Evolutionary conservation across 2,797 vertebrate species (phyloP).

Genomic region (Lerista edwardsae): DNA sequence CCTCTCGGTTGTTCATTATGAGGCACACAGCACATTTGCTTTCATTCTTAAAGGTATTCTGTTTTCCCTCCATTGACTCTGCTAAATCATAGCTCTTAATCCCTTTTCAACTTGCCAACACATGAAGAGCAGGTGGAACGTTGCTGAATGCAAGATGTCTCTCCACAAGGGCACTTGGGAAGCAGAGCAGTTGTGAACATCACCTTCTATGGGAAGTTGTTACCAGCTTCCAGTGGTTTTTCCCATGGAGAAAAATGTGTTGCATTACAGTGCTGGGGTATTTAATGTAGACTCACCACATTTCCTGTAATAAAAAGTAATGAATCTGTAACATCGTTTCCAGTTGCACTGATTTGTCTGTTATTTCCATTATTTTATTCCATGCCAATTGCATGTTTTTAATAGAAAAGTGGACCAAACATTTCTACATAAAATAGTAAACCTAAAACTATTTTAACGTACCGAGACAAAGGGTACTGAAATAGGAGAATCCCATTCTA

Average conservation of each 20-base stretch:
- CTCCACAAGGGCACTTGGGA: neutral
- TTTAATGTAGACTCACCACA: neutral
- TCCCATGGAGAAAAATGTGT: too few species aligned
- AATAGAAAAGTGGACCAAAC: too few species aligned
- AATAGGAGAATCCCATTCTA: neutral
- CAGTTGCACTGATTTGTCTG: too few species aligned
- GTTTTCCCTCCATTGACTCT: neutral
- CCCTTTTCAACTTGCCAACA: neutral
- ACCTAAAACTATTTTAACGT: neutral
- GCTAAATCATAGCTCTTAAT: neutral
- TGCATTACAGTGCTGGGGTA: neutral
- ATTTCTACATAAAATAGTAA: too few species aligned
- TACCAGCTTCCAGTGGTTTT: neutral
- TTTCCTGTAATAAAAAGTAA: neutral
- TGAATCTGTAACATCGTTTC: too few species aligned
- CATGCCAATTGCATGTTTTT: too few species aligned
- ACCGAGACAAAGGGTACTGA: neutral
- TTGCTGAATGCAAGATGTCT: neutral
- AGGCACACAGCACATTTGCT: neutral
- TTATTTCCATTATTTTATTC: too few species aligned
- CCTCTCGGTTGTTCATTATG: neutral
- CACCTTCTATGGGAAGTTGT: neutral
- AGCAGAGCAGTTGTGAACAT: too few species aligned
- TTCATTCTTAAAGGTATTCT: conserved; percentile 3
- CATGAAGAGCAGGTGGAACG: neutral